Evolutionary conservation across 2,113 vertebrate species (phyloP).

Genomic region (Xiphophorus maculatus): DNA sequence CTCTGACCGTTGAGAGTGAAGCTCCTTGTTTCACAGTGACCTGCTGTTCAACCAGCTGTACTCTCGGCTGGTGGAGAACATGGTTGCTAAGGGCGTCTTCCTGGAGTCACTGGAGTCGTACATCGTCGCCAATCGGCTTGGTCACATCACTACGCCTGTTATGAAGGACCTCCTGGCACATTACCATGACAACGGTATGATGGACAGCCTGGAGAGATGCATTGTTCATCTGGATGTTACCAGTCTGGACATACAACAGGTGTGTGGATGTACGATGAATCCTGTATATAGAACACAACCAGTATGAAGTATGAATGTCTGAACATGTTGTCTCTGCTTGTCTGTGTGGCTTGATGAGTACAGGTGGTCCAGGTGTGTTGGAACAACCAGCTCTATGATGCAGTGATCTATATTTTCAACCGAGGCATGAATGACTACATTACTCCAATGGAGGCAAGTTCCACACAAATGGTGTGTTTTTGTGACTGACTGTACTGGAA

Average conservation of each 20-base stretch:
- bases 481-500: not conserved
- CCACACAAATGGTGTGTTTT: not conserved
- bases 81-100: slow-evolving; percentile 92
- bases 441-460: slow-evolving; percentile 93
- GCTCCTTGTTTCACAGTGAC: slow-evolving; percentile 78
- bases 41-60: slow-evolving; percentile 94
- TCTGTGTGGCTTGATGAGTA: slow-evolving; percentile 49
- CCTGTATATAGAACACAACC: no score
- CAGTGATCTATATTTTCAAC: slow-evolving; percentile 97
- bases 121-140: slow-evolving; percentile 90
- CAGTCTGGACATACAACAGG: slow-evolving; percentile 95
- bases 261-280: no score
- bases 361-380: slow-evolving; percentile 95
- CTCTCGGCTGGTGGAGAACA: slow-evolving; percentile 89
- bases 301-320: not conserved
- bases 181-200: slow-evolving; percentile 91
- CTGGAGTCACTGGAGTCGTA: slow-evolving; percentile 93
- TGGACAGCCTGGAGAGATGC: slow-evolving; percentile 95
- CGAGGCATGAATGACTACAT: slow-evolving; percentile 98
- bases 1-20: not conserved
- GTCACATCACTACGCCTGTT: slow-evolving; percentile 90
- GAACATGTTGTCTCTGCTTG: not conserved
- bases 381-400: slow-evolving; percentile 94
- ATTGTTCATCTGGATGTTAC: slow-evolving; percentile 98
- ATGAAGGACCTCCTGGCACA: slow-evolving; percentile 95